Evolutionary conservation across 1,140 invertebrate genomes (phyloP).

Genomic region (Drepana arcuata): DNA sequence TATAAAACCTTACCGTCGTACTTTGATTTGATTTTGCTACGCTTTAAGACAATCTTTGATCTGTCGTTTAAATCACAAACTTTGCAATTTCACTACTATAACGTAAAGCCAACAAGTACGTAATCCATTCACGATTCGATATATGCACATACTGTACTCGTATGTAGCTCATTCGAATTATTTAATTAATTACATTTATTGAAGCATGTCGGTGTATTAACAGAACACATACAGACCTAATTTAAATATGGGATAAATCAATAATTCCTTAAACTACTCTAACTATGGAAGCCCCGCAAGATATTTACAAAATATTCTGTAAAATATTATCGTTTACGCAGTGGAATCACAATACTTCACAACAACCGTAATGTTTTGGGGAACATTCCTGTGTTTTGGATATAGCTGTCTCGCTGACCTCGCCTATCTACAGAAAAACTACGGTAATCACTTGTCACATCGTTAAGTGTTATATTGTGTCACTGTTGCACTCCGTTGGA

Average conservation of each 20-base stretch:
- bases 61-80: conserved; percentile 1
- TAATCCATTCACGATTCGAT: background rate
- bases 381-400: background rate
- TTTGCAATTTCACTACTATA: too few species aligned
- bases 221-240: too few species aligned
- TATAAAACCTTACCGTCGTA: conserved; percentile 10
- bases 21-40: conserved; percentile 6
- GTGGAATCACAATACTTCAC: background rate
- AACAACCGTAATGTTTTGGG: background rate
- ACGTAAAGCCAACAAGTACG: conserved; percentile 1
- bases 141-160: background rate
- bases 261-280: background rate
- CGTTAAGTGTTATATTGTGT: conserved; percentile 14
- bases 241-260: too few species aligned
- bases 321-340: background rate
- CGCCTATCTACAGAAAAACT: too few species aligned
- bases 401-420: too few species aligned
- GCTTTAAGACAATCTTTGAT: background rate
- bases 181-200: conserved; percentile 1
- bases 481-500: too few species aligned
- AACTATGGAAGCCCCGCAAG: background rate
- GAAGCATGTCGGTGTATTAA: background rate
- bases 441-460: conserved; percentile 10
- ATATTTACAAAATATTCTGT: conserved; percentile 1
- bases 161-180: conserved; percentile 1